Evolutionary conservation across 2,113 vertebrate species (phyloP).

Genomic region (Hippolais icterina): DNA sequence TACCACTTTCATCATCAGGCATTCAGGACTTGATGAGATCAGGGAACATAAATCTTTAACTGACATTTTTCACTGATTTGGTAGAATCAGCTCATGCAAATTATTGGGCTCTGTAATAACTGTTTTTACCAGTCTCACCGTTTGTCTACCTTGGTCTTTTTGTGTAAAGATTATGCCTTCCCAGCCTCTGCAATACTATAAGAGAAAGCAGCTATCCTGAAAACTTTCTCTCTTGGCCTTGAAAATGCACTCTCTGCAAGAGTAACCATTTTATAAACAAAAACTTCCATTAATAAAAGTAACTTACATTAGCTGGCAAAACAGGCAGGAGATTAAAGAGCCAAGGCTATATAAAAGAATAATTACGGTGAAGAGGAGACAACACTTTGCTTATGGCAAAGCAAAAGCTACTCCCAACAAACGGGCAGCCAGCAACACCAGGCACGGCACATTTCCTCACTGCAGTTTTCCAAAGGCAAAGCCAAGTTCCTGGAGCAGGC

Average conservation of each 20-base stretch:
- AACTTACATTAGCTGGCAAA: background rate
- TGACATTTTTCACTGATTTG: conserved; percentile 1
- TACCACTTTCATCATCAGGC: conserved; percentile 31
- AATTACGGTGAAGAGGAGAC: background rate
- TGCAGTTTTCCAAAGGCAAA: too few species aligned
- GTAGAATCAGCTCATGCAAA: background rate
- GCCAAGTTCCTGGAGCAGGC: too few species aligned
- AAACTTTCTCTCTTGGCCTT: background rate
- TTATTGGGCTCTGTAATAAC: background rate
- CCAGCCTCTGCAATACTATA: background rate
- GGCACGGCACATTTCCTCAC: too few species aligned
- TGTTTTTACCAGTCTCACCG: background rate
- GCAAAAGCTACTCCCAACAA: too few species aligned
- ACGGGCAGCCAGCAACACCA: too few species aligned
- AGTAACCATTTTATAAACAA: conserved; percentile 1
- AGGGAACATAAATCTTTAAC: conserved; percentile 33
- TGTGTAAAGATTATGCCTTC: background rate
- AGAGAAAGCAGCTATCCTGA: background rate
- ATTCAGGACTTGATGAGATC: conserved; percentile 1
- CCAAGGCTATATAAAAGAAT: background rate
- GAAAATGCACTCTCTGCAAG: background rate
- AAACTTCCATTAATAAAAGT: background rate
- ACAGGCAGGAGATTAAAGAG: background rate
- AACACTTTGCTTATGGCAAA: too few species aligned
- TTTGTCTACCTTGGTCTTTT: background rate